Evolutionary conservation across 2,113 vertebrate species (phyloP).

Genomic region (Guaruba guarouba): DNA sequence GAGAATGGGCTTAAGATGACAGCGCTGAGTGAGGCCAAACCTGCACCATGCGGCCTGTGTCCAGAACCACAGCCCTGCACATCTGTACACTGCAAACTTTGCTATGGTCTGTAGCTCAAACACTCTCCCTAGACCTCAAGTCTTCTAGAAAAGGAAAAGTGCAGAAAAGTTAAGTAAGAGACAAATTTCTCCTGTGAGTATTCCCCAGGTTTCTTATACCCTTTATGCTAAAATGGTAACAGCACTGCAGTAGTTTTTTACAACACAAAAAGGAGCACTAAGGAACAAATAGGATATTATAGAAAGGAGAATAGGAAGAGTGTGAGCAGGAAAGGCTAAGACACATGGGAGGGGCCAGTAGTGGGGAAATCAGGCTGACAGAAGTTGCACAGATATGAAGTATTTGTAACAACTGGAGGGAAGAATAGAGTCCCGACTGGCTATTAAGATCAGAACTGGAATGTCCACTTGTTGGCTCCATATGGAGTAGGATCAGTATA

Average conservation of each 20-base stretch:
- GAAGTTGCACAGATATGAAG: not conserved
- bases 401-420: fast-evolving
- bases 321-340: not conserved
- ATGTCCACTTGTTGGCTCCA: not conserved
- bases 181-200: not conserved
- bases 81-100: not conserved
- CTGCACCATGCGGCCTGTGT: not conserved
- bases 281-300: not conserved
- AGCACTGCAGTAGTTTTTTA: not conserved
- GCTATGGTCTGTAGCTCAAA: not conserved
- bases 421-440: not conserved
- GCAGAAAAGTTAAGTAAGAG: not conserved
- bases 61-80: not conserved
- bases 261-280: not conserved
- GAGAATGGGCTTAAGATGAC: not conserved
- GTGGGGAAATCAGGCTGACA: not conserved
- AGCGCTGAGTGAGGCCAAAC: not conserved
- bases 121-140: not conserved
- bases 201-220: not conserved
- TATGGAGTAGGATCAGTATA: not conserved
- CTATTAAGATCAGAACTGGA: not conserved
- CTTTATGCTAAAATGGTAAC: not conserved
- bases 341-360: not conserved
- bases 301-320: not conserved
- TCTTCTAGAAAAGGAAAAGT: not conserved